Evolutionary conservation across 2,797 vertebrate genomes (phyloP).

Genomic region (Discoglossus pictus): DNA sequence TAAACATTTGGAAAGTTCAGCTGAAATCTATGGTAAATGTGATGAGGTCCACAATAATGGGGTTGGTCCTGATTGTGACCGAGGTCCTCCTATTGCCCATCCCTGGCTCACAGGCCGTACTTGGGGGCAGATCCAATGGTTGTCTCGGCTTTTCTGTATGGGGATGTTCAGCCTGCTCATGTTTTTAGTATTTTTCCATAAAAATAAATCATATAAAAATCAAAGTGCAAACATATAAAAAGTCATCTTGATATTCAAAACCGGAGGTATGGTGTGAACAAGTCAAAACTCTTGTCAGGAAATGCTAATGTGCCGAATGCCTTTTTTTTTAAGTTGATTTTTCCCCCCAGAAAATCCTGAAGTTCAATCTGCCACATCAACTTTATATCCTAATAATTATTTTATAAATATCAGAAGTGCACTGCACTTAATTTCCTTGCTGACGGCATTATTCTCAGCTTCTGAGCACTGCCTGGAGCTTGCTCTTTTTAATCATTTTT

Average conservation of each 20-base stretch:
- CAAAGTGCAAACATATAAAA: constrained; percentile 2
- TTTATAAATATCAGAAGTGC: constrained; percentile 64
- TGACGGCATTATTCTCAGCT: constrained; percentile 52
- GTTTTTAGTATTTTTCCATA: too few species aligned
- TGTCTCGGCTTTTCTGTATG: too few species aligned
- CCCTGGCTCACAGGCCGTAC: too few species aligned
- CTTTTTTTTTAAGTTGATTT: constrained; percentile 9
- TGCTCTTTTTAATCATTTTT: constrained; percentile 59
- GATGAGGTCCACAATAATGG: too few species aligned
- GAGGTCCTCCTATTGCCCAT: too few species aligned
- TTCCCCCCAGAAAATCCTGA: constrained; percentile 16
- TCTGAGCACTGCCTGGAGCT: constrained; percentile 51
- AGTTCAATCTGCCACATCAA: constrained; percentile 51
- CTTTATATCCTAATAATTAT: constrained; percentile 62
- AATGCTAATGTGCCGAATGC: constrained; percentile 17
- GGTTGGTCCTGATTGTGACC: too few species aligned
- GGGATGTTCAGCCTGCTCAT: too few species aligned
- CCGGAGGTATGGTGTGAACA: constrained; percentile 28
- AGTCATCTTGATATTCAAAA: constrained; percentile 9
- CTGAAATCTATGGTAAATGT: too few species aligned
- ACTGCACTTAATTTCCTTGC: constrained; percentile 57
- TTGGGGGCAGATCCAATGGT: too few species aligned
- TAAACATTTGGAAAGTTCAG: too few species aligned
- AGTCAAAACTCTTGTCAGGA: constrained; percentile 26
- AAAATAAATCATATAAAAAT: too few species aligned